Evolutionary conservation across 30 jellyfish, hydroid and myxozoan species (phyloP).

Genomic region (Pseudorhiza aurosa): DNA sequence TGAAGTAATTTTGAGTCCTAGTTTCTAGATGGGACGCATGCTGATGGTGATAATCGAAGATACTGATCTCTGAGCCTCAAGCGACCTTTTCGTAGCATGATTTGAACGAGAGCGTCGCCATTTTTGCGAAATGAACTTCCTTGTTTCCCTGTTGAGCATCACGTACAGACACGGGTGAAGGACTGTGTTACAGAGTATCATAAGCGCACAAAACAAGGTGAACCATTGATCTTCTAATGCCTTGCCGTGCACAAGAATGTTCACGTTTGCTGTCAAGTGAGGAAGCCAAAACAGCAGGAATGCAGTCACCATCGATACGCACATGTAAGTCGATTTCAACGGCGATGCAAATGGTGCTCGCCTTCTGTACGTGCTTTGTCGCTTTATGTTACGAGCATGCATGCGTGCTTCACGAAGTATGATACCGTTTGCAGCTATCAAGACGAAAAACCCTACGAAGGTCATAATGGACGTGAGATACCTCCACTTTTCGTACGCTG

Average conservation of each 20-base stretch:
- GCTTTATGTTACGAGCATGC: constrained; percentile 28
- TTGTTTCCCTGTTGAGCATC: constrained; percentile 35
- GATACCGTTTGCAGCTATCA: constrained; percentile 15
- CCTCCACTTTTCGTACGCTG: constrained; percentile 3
- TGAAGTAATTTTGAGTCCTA: too few relatives aligned
- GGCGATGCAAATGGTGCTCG: not conserved
- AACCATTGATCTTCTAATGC: not conserved
- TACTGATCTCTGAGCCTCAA: constrained; percentile 4
- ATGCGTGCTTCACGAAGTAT: constrained; percentile 28
- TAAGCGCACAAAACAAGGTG: constrained; percentile 1
- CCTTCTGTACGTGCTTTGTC: constrained; percentile 1
- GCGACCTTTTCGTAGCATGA: not conserved
- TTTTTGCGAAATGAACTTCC: constrained; percentile 13
- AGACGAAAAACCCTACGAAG: constrained; percentile 8
- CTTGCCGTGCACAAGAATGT: constrained; percentile 5
- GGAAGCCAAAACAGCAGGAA: constrained; percentile 53
- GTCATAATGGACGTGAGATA: constrained; percentile 19
- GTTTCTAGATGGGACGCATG: constrained; percentile 1
- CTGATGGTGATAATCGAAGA: constrained; percentile 9
- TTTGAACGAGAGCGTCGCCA: constrained; percentile 23
- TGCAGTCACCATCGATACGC: constrained; percentile 41
- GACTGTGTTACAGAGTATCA: constrained; percentile 36
- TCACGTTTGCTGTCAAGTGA: constrained; percentile 11
- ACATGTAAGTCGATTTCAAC: constrained; percentile 32
- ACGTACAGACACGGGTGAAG: constrained; percentile 48